Evolutionary conservation across 2,888 invertebrate species (phyloP), one percentile per base, ranked within the genome.

Genomic region (Sclerodermus sp.): DNA sequence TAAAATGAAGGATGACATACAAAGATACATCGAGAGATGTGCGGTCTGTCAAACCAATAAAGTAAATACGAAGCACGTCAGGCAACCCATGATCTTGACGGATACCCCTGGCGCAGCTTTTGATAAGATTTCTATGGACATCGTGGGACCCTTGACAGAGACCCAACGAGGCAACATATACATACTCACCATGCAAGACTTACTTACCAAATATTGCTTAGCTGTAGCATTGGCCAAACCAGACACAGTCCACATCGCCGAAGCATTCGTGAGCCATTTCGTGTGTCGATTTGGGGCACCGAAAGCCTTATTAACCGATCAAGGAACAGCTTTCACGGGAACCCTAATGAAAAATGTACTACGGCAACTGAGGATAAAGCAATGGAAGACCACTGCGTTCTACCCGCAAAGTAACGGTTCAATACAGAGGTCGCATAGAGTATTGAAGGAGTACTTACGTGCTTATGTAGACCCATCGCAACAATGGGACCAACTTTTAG

Each of bases 101-200:
- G 55, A 46, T 34, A 45, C 47, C 17, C 45, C 46, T 16, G 18
- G 29, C 8, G 23, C 18, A n/a, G 49, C 40, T 23, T 51, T 55
- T 29, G 45, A 47, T 4, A 45, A 39, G 45, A 23, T 50, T 6
- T 12, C 49, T 1, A 15, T 54, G 10, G 57, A 59, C 32, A 48
- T 53, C 1, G 58, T 59, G 4, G 57, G 59, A 10, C 55, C 55
- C 0, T 23, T 58, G 13, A 45, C 49, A 13, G 18, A 12, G 9
- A 51, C 58, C 9, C n/a, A 14, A 5, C 17, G 36, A 12, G 53
- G 45, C 2, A 65, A 64, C 14, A 32, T 42, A 14, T 67, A 64
- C 17, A 46, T 53, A 4, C 23, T 56, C 1, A 56, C 47, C 0
- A 54, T 49, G 12, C 49, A 49, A 39, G 49, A 49, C 4, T 10